phyloP scores from a whole-genome alignment of 2,888 invertebrate species.

The Xestia sexstrigata region DNA sequence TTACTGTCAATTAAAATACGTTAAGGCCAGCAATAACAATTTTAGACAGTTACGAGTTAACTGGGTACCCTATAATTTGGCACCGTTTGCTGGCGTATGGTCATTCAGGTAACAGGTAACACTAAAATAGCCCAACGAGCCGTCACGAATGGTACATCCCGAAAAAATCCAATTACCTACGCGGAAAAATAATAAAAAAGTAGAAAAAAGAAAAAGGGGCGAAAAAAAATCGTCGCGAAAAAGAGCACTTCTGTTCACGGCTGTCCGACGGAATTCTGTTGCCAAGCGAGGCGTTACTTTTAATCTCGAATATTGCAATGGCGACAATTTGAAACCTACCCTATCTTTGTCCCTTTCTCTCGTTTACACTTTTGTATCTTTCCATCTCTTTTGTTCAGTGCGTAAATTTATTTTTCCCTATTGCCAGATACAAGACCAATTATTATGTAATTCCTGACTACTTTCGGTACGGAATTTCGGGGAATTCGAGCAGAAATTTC shows the following conservation, averaged over 20 bases:
- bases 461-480: constrained; percentile 50
- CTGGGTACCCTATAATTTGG: constrained; percentile 62
- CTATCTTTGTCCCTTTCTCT: constrained; percentile 68
- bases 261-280: constrained; percentile 78
- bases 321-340: constrained; percentile 83
- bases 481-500: constrained; percentile 50
- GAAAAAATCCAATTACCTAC: constrained; percentile 69
- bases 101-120: constrained; percentile 61
- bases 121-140: constrained; percentile 65
- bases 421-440: constrained; percentile 64
- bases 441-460: constrained; percentile 66
- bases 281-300: constrained; percentile 88
- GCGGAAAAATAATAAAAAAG: constrained; percentile 67
- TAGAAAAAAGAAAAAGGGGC: constrained; percentile 36
- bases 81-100: constrained; percentile 40
- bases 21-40: constrained; percentile 43
- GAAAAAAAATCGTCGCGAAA: constrained; percentile 51
- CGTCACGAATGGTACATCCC: constrained; percentile 61
- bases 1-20: constrained; percentile 33
- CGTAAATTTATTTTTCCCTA: constrained; percentile 70
- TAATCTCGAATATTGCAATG: constrained; percentile 89
- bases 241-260: constrained; percentile 72
- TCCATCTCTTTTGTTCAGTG: constrained; percentile 60
- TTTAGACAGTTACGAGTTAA: constrained; percentile 43
- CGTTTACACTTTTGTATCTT: constrained; percentile 37